These are phyloP conservation scores for Callopanchax toddi DNA, from an alignment of 2,113 vertebrate genomes.

Conservation along the genomic window DNA sequence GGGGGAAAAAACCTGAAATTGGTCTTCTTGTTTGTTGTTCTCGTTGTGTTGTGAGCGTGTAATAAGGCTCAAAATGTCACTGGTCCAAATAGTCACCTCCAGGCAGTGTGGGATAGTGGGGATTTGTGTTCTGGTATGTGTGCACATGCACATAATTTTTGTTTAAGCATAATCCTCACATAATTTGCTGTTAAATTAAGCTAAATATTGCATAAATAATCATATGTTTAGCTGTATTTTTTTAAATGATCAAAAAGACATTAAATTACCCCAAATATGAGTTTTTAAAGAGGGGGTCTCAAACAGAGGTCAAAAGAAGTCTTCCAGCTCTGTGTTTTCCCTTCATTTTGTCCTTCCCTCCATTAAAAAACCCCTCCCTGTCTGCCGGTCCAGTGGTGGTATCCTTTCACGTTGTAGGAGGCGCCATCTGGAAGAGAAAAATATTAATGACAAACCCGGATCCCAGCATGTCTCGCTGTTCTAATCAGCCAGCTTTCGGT, in stretches of 20 bases:
- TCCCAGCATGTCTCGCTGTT: constrained; percentile 76
- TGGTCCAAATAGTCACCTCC: constrained; percentile 71
- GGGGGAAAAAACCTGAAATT: constrained; percentile 50
- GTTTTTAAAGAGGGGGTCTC: background rate
- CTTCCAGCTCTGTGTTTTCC: constrained; percentile 19
- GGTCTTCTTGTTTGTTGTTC: constrained; percentile 68
- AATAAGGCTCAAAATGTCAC: constrained; percentile 77
- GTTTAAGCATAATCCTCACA: constrained; percentile 36
- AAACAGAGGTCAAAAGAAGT: constrained; percentile 24
- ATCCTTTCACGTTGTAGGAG: constrained; percentile 72
- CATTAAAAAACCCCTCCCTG: constrained; percentile 38
- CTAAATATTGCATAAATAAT: constrained; percentile 35
- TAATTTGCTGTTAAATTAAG: constrained; percentile 25
- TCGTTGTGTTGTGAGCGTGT: constrained; percentile 70
- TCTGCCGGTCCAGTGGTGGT: constrained; percentile 58
- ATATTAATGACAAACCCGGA: constrained; percentile 80
- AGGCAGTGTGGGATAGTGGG: constrained; percentile 61
- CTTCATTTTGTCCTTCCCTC: constrained; percentile 45
- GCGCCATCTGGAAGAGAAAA: constrained; percentile 77
- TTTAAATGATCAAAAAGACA: constrained; percentile 4
- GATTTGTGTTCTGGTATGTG: constrained; percentile 55
- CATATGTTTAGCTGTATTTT: constrained; percentile 13
- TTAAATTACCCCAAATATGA: background rate
- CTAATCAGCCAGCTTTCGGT: constrained; percentile 75
- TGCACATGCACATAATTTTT: constrained; percentile 57